Evolutionary conservation across 2,888 invertebrate species (phyloP), one percentile per base, ranked within the genome.

Genomic region (Cosmia trapezina): DNA sequence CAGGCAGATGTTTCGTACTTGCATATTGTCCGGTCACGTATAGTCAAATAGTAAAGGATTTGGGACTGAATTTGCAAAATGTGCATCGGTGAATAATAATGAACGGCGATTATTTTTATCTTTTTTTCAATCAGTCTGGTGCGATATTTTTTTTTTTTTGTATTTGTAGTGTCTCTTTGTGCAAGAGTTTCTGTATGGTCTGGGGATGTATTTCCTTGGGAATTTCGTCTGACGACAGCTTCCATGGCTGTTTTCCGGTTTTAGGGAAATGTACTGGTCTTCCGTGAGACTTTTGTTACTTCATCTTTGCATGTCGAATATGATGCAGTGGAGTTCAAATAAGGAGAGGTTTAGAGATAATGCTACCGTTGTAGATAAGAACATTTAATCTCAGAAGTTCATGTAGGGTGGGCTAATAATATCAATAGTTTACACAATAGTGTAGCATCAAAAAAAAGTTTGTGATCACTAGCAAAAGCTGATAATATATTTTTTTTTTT

Each of bases 1-100:
- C 89, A 85, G 86, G 90, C 95, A 94, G 95, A 94, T 94, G 94
- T 91, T 88, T 47, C 80, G 33, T 68, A 64, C 70, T 82, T 76
- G 80, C 84, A 80, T 83, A 83, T 81, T 83, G 79, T 83, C 45
- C 41, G 47, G 64, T 70, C 81, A 81, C 79, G 60, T 75, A 56
- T 28, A 9, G 11, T 62, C 0, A 56, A 66, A 66, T 45, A 59
- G 53, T 65, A 63, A 69, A 69, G 60, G 56, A 66, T 66, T 75
- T 37, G 14, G 28, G 4, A 60, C 47, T 22, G 37, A 54, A 49
- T 22, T 62, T 77, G 56, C 51, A 41, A 57, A 77, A 62, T 6
- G 6, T 47, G 70, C 45, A 78, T 22, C 12, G 57, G 70, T n/a
- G 37, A 60, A 60, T 59, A 28, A 28, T 28, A 37, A 43, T 43